Evolutionary conservation across 2,888 invertebrate genomes (phyloP).

Genomic region (Cataglyphis rosenhaueri): DNA sequence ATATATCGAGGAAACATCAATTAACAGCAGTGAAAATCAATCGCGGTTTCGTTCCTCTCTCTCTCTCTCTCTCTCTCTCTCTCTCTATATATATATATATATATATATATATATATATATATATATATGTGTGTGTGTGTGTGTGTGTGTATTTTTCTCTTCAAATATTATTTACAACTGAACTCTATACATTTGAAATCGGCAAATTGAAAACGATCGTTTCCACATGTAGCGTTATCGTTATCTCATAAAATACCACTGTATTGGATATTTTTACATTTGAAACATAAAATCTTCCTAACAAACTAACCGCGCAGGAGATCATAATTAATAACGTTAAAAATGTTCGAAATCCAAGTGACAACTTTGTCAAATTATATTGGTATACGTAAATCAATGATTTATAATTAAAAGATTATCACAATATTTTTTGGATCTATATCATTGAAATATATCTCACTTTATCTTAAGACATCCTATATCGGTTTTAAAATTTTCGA

Average conservation of each 20-base stretch:
- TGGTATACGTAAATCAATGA: background rate
- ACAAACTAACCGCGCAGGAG: background rate
- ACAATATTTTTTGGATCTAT: background rate
- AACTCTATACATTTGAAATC: background rate
- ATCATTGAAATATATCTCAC: background rate
- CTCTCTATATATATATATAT: background rate
- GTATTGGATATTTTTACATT: background rate
- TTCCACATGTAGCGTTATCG: slow-evolving; percentile 21
- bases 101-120: background rate
- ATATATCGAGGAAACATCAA: slow-evolving; percentile 32
- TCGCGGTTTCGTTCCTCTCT: slow-evolving; percentile 20
- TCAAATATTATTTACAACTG: slow-evolving; percentile 19
- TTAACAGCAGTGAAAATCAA: slow-evolving; percentile 34
- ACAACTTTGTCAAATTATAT: background rate
- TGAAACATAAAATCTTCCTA: background rate
- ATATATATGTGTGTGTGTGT: background rate
- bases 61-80: background rate
- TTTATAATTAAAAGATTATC: background rate
- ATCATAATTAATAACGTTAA: background rate
- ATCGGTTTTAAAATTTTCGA: background rate
- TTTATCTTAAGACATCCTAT: background rate
- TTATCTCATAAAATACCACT: background rate
- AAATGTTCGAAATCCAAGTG: background rate
- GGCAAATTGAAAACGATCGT: slow-evolving; percentile 27
- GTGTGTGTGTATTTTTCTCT: slow-evolving; percentile 2